Evolutionary conservation across 2,797 vertebrate genomes (phyloP), one percentile per base, ranked within the genome.

Genomic region (Prionace glauca): DNA sequence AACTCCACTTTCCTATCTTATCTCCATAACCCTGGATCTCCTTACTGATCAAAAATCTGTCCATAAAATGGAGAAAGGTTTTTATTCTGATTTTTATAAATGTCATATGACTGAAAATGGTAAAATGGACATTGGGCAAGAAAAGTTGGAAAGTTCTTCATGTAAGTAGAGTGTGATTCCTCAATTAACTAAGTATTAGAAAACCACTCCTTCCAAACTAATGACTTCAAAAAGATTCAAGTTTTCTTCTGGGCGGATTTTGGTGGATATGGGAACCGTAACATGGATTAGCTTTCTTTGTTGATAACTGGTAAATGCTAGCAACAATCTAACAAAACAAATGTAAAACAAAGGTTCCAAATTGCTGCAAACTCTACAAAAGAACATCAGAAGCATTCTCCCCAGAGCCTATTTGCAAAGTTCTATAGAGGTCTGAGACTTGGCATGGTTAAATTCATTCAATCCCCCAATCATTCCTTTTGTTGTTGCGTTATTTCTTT

Each of bases 391-490:
- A 22, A 26, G 24, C 67, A 72, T 41, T 50, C 24, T 72, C 22
- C 41, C 69, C 45, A 56, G 69, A 74, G 60, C 32, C 60, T 36
- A 14, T 14, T 65, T 91, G 10, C 32, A 91, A 29, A 91, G 16
- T 29, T n/a, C 14, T 45, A 24, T 20, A 87, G 86, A 87, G 45
- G 60, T 29, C 87, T n/a, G 20, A 91, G 60, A 2, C 56, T 65
- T 91, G 88, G 88, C 60, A 62, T 65, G 56, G 62, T 91, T 91
- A 69, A 36, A 93, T 93, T 71, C 69, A 50, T 94, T 29, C 69
- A 74, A 32, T 45, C 41, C 60, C 41, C 29, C 45, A 74, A 71
- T 72, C 69, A 74, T 26, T 74, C 12, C 62, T 62, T 72, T 62
- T 56, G 22, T n/a, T 36, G 88, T 65, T n/a, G 60, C 50, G 36